Evolutionary conservation across 1,140 invertebrate species (phyloP).

Genomic region (Palaemon carinicauda): DNA sequence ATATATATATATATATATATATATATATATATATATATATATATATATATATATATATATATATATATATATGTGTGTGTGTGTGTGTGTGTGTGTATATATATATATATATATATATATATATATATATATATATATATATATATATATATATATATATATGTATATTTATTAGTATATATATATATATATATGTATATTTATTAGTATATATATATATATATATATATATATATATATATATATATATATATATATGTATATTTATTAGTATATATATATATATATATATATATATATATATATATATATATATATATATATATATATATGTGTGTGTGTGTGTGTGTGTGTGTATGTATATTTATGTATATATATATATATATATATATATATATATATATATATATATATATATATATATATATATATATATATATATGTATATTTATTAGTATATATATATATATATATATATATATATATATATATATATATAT

Average conservation of each 20-base stretch:
- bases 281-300: neutral
- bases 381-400: conserved; percentile 4
- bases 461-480: too few relatives aligned
- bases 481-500: neutral
- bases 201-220: too few relatives aligned
- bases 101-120: neutral
- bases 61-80: conserved; percentile 2
- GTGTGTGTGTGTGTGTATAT: conserved; percentile 3
- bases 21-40: neutral
- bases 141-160: too few relatives aligned
- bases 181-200: too few relatives aligned
- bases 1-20: neutral
- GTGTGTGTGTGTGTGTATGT: too few relatives aligned
- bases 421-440: neutral
- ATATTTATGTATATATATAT: conserved; percentile 9
- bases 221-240: too few relatives aligned
- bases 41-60: conserved; percentile 3
- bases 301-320: too few relatives aligned
- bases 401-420: neutral
- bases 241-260: too few relatives aligned
- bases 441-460: neutral
- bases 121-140: too few relatives aligned
- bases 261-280: neutral
- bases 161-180: too few relatives aligned
- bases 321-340: too few relatives aligned